Conservation (phyloP, 2,888 invertebrate species). For the Dicroscelio sp. region DNA sequence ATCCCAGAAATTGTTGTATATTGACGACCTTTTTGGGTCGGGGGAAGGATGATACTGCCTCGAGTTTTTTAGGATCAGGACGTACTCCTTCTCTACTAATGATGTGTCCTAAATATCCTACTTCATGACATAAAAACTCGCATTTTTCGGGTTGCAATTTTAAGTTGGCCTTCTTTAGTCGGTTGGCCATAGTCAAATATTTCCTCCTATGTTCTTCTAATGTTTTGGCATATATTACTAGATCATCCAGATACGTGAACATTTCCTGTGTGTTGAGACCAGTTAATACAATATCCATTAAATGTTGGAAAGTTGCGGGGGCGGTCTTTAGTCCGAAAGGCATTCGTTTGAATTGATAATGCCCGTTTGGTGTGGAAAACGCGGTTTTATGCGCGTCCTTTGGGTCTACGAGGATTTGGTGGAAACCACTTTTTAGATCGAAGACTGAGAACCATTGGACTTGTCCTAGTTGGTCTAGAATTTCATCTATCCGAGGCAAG, state of each 20-base stretch:
- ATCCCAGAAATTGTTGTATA: too few relatives aligned
- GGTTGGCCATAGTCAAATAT: background rate
- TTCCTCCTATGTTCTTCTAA: constrained; percentile 27
- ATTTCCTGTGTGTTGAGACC: background rate
- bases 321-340: background rate
- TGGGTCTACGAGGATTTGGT: too few relatives aligned
- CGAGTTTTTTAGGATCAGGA: constrained; percentile 85
- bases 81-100: constrained; percentile 77
- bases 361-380: too few relatives aligned
- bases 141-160: too few relatives aligned
- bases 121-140: too few relatives aligned
- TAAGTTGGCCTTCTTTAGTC: background rate
- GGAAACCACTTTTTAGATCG: too few relatives aligned
- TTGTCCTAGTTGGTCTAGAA: too few relatives aligned
- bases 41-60: constrained; percentile 79
- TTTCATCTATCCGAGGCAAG: too few relatives aligned
- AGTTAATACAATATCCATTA: background rate
- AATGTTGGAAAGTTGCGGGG: background rate
- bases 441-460: too few relatives aligned
- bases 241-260: constrained; percentile 22
- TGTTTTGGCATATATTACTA: background rate
- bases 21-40: constrained; percentile 70
- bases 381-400: too few relatives aligned
- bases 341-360: constrained; percentile 3
- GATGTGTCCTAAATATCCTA: constrained; percentile 82